phyloP scores from a whole-genome alignment of 2,113 vertebrate species.

The Ciconia maguari region DNA sequence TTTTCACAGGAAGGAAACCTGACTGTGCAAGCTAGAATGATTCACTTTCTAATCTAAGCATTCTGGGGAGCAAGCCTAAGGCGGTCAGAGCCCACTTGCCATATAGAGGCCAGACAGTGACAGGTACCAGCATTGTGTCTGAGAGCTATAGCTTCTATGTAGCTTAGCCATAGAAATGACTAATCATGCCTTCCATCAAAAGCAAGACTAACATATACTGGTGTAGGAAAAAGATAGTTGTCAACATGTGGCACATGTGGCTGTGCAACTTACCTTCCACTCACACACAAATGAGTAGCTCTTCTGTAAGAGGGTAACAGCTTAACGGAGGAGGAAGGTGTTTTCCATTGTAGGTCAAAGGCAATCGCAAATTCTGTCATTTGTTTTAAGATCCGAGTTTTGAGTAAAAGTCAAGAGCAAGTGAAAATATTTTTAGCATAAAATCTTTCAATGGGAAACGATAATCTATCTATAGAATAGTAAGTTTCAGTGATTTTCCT shows the following conservation, averaged over 20 bases:
- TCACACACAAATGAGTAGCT: not conserved
- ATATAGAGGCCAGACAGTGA: not conserved
- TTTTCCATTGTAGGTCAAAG: not conserved
- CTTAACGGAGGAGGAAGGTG: not conserved
- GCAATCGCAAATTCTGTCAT: not conserved
- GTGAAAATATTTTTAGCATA: not conserved
- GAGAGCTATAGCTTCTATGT: not conserved
- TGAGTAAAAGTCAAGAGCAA: not conserved
- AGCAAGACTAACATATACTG: not conserved
- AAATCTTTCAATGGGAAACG: not conserved
- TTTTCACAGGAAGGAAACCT: not conserved
- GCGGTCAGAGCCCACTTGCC: not conserved
- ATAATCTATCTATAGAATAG: not conserved
- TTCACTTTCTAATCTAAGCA: not conserved
- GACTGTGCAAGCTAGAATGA: not conserved
- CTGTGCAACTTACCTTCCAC: not conserved
- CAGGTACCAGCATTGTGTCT: not conserved
- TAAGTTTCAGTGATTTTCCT: not conserved
- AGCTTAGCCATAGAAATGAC: not conserved
- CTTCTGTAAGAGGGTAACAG: not conserved
- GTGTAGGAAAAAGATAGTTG: not conserved
- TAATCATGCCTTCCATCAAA: not conserved
- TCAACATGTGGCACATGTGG: not conserved
- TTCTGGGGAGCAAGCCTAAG: not conserved
- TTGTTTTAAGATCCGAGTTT: not conserved